Evolutionary conservation across 2,797 vertebrate species (phyloP).

Genomic region (Cuculus canorus): DNA sequence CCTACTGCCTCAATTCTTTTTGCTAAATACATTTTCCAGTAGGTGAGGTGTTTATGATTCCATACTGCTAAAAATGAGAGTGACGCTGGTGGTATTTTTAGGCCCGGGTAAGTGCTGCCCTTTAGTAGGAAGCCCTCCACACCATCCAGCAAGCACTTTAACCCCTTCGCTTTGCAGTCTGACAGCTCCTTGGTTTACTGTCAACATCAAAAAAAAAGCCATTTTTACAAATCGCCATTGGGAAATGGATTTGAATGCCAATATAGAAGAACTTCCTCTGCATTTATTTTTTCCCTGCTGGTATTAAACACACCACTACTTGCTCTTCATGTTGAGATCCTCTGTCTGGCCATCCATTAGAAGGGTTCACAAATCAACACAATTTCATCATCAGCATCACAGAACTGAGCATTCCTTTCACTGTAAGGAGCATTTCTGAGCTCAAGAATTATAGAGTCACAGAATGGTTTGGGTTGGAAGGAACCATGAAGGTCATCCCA

Average conservation of each 20-base stretch:
- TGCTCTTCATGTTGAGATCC: neutral
- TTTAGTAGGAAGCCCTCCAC: conserved; percentile 19
- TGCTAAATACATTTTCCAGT: neutral
- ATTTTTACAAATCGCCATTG: neutral
- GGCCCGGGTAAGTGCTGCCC: neutral
- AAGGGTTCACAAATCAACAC: neutral
- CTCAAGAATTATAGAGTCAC: neutral
- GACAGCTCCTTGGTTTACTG: neutral
- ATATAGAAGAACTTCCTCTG: neutral
- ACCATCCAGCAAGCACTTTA: neutral
- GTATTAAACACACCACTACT: neutral
- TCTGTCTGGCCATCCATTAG: neutral
- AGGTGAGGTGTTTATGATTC: neutral
- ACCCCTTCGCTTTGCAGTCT: neutral
- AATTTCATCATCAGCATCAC: neutral
- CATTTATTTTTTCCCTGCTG: no score
- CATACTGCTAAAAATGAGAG: conserved; percentile 27
- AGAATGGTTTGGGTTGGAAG: no score
- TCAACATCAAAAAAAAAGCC: neutral
- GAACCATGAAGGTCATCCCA: no score
- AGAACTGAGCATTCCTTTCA: neutral
- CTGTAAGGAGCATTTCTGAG: neutral
- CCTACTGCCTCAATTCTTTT: neutral
- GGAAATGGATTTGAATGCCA: neutral
- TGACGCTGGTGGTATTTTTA: conserved; percentile 24